These are phyloP conservation scores for Haplochromis burtoni DNA, from an alignment of 2,113 vertebrate species.

Conservation along the genomic window DNA sequence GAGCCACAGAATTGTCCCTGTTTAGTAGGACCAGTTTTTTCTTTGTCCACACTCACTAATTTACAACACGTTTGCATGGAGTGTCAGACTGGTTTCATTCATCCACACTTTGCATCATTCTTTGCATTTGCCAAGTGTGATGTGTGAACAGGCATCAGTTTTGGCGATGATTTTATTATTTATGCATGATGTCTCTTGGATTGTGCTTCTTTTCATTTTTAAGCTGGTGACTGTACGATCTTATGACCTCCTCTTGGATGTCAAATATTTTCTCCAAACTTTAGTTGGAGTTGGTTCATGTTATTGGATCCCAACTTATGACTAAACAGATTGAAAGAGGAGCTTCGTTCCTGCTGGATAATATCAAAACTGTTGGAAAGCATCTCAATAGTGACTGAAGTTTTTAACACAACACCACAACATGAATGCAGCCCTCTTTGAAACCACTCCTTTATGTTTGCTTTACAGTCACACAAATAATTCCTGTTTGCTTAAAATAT, in stretches of 20 bases:
- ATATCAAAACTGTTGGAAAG: not conserved
- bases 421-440: not conserved
- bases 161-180: not conserved
- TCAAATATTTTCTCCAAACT: not conserved
- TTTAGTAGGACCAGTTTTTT: not conserved
- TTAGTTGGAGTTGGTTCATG: not conserved
- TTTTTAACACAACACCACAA: not conserved
- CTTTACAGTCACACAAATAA: not conserved
- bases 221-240: not conserved
- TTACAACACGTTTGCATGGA: not conserved
- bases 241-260: fast-evolving
- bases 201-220: not conserved
- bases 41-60: not conserved
- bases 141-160: not conserved
- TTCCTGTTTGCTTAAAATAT: not conserved
- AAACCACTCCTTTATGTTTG: not conserved
- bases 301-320: not conserved
- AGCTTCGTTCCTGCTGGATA: not conserved
- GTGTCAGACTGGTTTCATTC: not conserved
- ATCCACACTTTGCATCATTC: not conserved
- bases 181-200: not conserved
- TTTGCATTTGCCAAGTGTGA: not conserved
- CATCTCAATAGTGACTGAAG: not conserved
- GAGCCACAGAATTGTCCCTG: not conserved
- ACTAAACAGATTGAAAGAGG: not conserved